Evolutionary conservation across 2,797 vertebrate species (phyloP).

Genomic region (Chrysolophus pictus): DNA sequence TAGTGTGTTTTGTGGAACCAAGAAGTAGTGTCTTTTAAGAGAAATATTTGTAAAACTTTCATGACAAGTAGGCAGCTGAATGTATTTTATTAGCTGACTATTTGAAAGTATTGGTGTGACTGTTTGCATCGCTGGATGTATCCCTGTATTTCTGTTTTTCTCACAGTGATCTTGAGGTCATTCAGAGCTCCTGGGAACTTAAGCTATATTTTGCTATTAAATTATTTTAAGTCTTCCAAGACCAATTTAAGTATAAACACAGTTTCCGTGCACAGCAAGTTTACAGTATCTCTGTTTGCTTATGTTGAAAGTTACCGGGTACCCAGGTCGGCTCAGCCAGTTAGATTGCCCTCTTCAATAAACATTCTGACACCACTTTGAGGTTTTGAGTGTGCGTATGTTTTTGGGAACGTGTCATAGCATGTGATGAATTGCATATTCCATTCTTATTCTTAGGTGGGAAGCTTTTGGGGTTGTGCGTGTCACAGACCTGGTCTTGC

Average conservation of each 20-base stretch:
- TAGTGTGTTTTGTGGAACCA: neutral
- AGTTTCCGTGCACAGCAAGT: constrained; percentile 50
- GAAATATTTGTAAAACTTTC: constrained; percentile 1
- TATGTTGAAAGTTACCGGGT: constrained; percentile 64
- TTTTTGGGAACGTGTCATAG: constrained; percentile 38
- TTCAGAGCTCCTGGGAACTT: constrained; percentile 33
- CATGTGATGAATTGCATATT: constrained; percentile 47
- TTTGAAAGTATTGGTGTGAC: constrained; percentile 31
- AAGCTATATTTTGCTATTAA: constrained; percentile 51
- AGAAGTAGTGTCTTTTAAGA: neutral
- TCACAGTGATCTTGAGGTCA: constrained; percentile 31
- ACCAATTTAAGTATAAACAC: constrained; percentile 64
- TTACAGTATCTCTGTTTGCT: constrained; percentile 68
- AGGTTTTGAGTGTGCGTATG: constrained; percentile 49
- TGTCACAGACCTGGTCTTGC: neutral
- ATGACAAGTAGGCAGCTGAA: neutral
- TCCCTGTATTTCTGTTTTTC: neutral
- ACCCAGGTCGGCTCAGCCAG: constrained; percentile 42
- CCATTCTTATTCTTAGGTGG: constrained; percentile 46
- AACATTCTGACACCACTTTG: constrained; percentile 67
- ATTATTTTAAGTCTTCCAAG: constrained; percentile 53
- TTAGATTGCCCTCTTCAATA: constrained; percentile 56
- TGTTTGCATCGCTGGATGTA: neutral
- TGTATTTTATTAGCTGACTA: constrained; percentile 6
- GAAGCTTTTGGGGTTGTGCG: constrained; percentile 41